These are phyloP conservation scores for Harmothoe impar DNA, from an alignment of 2,888 invertebrate species.

Conservation along the genomic window DNA sequence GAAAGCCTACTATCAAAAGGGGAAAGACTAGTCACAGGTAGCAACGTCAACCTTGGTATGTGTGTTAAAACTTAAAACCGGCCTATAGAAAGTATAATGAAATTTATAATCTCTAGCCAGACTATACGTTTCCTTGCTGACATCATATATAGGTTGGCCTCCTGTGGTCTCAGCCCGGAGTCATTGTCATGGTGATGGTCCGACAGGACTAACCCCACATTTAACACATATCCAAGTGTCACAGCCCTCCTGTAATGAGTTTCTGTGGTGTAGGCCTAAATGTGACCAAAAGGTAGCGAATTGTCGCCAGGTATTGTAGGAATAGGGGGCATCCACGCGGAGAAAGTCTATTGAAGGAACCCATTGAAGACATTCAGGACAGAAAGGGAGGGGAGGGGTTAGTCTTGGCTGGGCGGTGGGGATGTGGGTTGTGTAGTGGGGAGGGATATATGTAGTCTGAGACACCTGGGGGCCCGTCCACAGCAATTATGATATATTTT, in stretches of 20 bases:
- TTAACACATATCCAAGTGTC: neutral
- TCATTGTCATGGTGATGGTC: constrained; percentile 10
- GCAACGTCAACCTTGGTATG: too few relatives aligned
- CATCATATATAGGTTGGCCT: neutral
- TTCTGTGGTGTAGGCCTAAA: neutral
- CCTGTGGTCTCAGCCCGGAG: neutral
- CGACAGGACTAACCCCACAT: neutral
- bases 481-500: neutral
- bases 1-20: too few relatives aligned
- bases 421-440: neutral
- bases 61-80: too few relatives aligned
- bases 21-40: too few relatives aligned
- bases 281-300: neutral
- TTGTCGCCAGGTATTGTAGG: neutral
- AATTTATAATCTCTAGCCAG: neutral
- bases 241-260: constrained; percentile 32
- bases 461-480: constrained; percentile 17
- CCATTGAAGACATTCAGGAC: neutral
- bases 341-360: neutral
- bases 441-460: neutral
- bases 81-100: too few relatives aligned
- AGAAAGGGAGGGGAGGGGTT: neutral
- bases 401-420: neutral
- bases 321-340: neutral
- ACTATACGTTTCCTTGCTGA: neutral